phyloP scores from a whole-genome alignment of 2,113 vertebrate genomes.

The Hydropotes inermis region DNA sequence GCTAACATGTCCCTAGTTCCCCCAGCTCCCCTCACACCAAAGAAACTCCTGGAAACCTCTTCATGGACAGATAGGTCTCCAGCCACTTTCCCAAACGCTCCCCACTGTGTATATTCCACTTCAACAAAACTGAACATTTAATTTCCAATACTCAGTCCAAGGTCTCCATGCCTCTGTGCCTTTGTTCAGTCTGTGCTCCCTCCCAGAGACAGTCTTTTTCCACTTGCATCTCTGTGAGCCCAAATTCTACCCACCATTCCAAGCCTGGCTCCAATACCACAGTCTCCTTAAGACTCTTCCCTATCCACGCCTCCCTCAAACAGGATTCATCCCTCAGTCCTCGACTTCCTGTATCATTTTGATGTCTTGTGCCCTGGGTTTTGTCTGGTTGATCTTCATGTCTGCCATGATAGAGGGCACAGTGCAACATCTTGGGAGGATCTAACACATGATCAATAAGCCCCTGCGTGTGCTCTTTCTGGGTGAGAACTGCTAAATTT shows the following conservation, averaged over 20 bases:
- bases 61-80: neutral
- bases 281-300: neutral
- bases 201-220: neutral
- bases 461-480: neutral
- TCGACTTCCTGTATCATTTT: neutral
- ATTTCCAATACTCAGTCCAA: neutral
- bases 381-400: neutral
- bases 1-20: neutral
- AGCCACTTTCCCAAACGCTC: neutral
- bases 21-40: neutral
- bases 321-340: neutral
- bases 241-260: neutral
- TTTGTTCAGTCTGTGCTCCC: neutral
- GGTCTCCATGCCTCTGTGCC: no score
- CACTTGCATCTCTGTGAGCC: neutral
- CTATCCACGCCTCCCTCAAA: neutral
- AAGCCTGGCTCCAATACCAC: neutral
- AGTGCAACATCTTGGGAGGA: neutral
- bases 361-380: neutral
- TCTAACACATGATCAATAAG: neutral
- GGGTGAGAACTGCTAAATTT: neutral
- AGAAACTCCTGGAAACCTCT: neutral
- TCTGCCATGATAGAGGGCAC: neutral
- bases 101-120: neutral
- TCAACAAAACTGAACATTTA: neutral